Conservation (phyloP, 2,113 vertebrate species). For the Narcine bancroftii region DNA sequence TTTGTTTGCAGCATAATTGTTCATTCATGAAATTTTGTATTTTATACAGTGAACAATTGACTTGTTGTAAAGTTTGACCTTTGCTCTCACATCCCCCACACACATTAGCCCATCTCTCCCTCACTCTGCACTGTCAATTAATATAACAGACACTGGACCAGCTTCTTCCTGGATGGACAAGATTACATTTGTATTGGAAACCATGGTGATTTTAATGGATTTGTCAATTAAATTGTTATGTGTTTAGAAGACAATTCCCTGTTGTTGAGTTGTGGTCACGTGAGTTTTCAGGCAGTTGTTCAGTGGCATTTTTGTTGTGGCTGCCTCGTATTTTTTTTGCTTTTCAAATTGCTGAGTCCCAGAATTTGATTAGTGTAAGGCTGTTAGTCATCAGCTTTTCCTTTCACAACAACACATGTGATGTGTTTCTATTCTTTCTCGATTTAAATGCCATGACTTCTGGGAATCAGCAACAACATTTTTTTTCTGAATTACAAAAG, state of each 20-base stretch:
- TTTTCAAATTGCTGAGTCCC: neutral
- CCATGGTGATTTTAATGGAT: constrained; percentile 1
- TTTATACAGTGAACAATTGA: constrained; percentile 29
- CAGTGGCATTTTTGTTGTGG: neutral
- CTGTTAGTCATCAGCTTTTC: neutral
- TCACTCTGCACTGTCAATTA: neutral
- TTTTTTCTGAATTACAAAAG: neutral
- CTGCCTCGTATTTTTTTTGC: neutral
- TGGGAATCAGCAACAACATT: neutral
- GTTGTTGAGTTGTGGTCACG: neutral
- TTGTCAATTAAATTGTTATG: constrained; percentile 21
- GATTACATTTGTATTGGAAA: constrained; percentile 1
- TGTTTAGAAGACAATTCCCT: neutral
- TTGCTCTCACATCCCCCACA: constrained; percentile 24
- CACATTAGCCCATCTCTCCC: neutral
- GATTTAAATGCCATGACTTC: neutral
- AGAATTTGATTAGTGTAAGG: constrained; percentile 1
- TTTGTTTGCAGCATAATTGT: constrained; percentile 25
- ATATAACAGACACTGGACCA: neutral
- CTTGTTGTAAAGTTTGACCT: constrained; percentile 32
- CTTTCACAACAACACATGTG: neutral
- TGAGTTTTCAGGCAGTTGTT: neutral
- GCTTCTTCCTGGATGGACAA: neutral
- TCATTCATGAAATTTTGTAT: constrained; percentile 34
- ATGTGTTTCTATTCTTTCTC: neutral